Conservation (phyloP, 2,113 vertebrate genomes). For the Axis porcinus region DNA sequence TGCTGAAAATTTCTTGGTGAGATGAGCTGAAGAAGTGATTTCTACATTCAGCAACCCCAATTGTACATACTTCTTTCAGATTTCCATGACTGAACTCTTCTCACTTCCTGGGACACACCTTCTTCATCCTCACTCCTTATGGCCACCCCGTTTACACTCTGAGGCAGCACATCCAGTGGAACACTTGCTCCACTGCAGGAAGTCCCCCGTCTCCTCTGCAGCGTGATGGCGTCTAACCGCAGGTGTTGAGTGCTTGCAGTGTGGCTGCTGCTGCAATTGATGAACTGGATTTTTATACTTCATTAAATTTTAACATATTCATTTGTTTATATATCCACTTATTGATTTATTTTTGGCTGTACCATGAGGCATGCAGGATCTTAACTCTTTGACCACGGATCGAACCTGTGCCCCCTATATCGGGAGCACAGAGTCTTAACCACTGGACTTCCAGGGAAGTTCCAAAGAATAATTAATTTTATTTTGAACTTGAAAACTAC, state of each 20-base stretch:
- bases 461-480: neutral
- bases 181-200: neutral
- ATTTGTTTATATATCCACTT: neutral
- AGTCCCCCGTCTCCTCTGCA: neutral
- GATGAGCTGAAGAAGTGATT: neutral
- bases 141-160: fast-evolving
- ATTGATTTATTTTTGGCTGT: neutral
- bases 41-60: neutral
- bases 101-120: neutral
- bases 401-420: neutral
- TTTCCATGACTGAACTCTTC: neutral
- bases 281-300: neutral
- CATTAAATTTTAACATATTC: neutral
- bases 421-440: neutral
- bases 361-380: neutral
- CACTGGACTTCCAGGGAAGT: neutral
- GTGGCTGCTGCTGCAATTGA: neutral
- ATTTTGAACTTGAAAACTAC: neutral
- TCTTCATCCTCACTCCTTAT: neutral
- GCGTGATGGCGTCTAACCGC: fast-evolving
- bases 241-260: neutral
- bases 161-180: neutral
- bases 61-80: neutral
- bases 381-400: neutral
- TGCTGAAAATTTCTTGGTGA: neutral